Evolutionary conservation across 2,888 invertebrate species (phyloP), one percentile per base, ranked within the genome.

Genomic region (Didymodactylos carnosus): DNA sequence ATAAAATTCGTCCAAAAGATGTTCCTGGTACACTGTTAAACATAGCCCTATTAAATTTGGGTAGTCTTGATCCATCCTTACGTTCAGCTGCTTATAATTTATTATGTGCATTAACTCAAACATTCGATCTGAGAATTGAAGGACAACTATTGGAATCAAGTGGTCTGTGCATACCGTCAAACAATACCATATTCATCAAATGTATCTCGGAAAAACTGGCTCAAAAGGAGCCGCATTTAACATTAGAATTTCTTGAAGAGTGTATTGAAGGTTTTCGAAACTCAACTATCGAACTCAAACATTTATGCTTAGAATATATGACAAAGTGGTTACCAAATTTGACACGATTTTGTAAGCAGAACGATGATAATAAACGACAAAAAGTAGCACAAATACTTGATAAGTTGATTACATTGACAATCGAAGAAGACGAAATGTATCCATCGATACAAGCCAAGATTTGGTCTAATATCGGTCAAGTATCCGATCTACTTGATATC

Each of bases 371-470:
- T 75, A 91, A 91, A 62, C 88, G 92, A 51, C 86, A 86, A 79
- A 92, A 93, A 81, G 94, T 97, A 3, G 90, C 91, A 0, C 89
- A 91, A 78, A 95, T 97, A 80, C 84, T 97, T 75, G 94, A 95
- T 83, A 94, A 94, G 82, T 86, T 97, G 13, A 95, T 97, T 75
- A 89, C 91, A n/a, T 85, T 97, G 73, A 97, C 95, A 0, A 94
- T 95, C 72, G 93, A 95, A 82, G 95, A 97, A 84, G 92, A 91
- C 39, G 92, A 95, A 86, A 97, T 97, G 95, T 97, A 95, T 84
- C 95, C 95, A 0, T 94, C 94, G 0, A 93, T 97, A 76, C 95
- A 97, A 84, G 94, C 95, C n/a, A 95, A 95, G 86, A 95, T 97
- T 78, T 97, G 95, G 95, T 94, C 94, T 72, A 93, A 93, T 46